These are phyloP conservation scores for Drosophila dunni DNA, from an alignment of 1,140 invertebrate species.

Conservation along the genomic window DNA sequence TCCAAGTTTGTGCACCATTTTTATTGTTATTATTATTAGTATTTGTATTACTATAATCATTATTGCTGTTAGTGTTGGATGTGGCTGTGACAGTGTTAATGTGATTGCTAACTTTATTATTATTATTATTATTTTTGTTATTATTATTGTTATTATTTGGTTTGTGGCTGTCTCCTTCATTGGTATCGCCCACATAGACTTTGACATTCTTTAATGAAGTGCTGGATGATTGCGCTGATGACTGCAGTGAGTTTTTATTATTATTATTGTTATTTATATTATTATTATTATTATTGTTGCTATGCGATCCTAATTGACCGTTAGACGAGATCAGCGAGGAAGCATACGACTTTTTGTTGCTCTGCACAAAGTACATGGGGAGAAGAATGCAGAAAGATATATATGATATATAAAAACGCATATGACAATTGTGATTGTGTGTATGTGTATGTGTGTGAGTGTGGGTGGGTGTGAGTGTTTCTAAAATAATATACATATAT, in stretches of 20 bases:
- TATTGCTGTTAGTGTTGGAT: conserved; percentile 60
- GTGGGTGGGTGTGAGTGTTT: neutral
- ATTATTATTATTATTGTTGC: conserved; percentile 50
- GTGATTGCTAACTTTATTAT: conserved; percentile 56
- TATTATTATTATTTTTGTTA: conserved; percentile 45
- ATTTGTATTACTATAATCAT: conserved; percentile 66
- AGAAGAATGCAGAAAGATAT: conserved; percentile 64
- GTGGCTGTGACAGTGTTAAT: conserved; percentile 76
- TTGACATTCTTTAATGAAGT: conserved; percentile 69
- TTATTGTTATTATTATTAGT: conserved; percentile 69
- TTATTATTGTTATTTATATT: conserved; percentile 49
- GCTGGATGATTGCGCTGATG: conserved; percentile 67
- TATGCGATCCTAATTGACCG: conserved; percentile 84
- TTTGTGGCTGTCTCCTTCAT: conserved; percentile 36
- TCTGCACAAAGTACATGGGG: conserved; percentile 65
- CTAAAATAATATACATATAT: conserved; percentile 5
- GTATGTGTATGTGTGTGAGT: conserved; percentile 8
- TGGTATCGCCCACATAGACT: conserved; percentile 82
- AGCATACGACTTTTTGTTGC: conserved; percentile 84
- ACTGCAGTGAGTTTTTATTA: conserved; percentile 77
- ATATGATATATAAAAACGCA: conserved; percentile 59
- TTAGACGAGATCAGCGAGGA: conserved; percentile 84
- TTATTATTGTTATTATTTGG: conserved; percentile 34
- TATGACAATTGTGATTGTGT: conserved; percentile 25
- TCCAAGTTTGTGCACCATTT: conserved; percentile 88